Conservation (phyloP, 1,140 invertebrate species). For the Hyles vespertilio region DNA sequence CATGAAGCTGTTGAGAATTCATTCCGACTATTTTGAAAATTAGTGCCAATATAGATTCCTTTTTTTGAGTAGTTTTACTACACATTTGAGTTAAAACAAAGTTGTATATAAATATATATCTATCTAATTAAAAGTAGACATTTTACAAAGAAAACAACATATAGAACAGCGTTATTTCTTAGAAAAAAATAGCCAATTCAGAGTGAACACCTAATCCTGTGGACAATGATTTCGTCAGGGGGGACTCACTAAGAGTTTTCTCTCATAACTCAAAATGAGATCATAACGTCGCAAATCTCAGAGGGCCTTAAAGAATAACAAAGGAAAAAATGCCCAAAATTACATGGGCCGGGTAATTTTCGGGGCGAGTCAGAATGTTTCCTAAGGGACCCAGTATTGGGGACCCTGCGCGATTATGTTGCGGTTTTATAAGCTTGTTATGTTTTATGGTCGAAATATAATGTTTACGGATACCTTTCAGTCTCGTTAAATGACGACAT, state of each 20-base stretch:
- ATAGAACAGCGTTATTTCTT: background rate
- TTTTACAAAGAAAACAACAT: no score
- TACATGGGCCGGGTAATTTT: constrained; percentile 67
- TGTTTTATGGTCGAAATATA: constrained; percentile 62
- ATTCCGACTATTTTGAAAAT: no score
- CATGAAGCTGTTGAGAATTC: no score
- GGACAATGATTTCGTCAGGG: constrained; percentile 53
- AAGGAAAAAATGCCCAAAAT: constrained; percentile 67
- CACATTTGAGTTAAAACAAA: no score
- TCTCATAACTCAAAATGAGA: constrained; percentile 71
- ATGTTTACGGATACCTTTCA: constrained; percentile 56
- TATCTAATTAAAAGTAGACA: no score
- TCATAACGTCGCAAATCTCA: constrained; percentile 67
- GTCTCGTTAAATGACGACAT: constrained; percentile 17
- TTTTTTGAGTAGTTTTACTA: no score
- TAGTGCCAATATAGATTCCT: no score
- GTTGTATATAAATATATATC: no score
- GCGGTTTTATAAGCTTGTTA: constrained; percentile 69
- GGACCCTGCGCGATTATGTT: constrained; percentile 57
- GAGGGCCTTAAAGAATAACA: constrained; percentile 65
- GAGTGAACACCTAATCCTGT: constrained; percentile 50
- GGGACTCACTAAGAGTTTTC: constrained; percentile 61
- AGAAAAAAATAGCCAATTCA: constrained; percentile 23
- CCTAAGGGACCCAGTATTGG: constrained; percentile 40
- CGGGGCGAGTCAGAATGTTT: constrained; percentile 59